phyloP scores from a whole-genome alignment of 2,113 vertebrate genomes.

The Butorides virescens region DNA sequence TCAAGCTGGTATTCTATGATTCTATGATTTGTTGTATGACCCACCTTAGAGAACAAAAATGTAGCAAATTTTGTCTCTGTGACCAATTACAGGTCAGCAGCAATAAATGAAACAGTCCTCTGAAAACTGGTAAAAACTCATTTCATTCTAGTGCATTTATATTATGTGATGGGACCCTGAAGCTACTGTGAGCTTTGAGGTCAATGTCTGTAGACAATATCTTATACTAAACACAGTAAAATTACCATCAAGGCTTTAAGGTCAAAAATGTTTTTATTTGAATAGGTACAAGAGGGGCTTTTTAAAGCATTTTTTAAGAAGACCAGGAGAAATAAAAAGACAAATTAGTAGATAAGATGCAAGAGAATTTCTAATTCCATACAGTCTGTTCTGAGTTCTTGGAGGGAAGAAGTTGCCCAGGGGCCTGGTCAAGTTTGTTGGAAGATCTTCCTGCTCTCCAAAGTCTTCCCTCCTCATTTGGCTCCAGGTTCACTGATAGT shows the following conservation, averaged over 20 bases:
- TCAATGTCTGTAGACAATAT: neutral
- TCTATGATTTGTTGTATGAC: neutral
- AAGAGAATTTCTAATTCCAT: neutral
- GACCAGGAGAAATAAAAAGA: neutral
- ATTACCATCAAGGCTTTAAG: neutral
- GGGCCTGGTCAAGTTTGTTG: neutral
- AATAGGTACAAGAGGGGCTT: rapidly evolving
- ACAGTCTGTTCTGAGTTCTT: neutral
- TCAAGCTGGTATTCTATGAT: too few species aligned
- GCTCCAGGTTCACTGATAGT: neutral
- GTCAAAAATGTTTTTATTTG: neutral
- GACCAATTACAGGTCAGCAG: neutral
- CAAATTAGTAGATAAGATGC: neutral
- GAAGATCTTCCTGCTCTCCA: neutral
- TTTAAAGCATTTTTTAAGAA: neutral
- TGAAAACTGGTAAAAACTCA: neutral
- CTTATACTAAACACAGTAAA: neutral
- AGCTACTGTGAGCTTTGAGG: neutral
- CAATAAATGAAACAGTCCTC: neutral
- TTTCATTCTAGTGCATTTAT: neutral
- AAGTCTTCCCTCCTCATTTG: neutral
- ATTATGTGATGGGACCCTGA: neutral
- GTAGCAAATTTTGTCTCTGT: neutral
- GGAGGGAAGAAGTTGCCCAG: neutral
- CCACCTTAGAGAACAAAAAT: neutral